phyloP scores from a whole-genome alignment of 1,140 invertebrate genomes.

The Drosophila funebris region DNA sequence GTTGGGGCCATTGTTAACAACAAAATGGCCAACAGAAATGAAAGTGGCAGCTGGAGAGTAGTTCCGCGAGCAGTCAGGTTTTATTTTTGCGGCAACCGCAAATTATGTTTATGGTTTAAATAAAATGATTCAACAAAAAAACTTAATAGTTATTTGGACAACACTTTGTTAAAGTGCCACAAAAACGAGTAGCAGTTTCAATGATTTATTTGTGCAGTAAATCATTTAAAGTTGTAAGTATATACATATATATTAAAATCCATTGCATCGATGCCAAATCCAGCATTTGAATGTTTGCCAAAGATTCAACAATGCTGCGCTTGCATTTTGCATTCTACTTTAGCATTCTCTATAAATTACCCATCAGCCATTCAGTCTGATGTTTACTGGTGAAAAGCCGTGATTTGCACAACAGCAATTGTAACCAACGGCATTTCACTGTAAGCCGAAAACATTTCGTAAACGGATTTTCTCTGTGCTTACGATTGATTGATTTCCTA shows the following conservation, averaged over 20 bases:
- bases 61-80: neutral
- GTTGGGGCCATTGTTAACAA: neutral
- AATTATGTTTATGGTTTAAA: neutral
- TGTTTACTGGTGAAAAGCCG: neutral
- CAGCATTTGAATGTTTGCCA: slow-evolving; percentile 2
- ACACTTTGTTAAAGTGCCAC: neutral
- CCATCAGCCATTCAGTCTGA: neutral
- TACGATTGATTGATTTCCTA: neutral
- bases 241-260: neutral
- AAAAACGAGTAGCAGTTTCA: neutral
- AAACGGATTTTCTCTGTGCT: neutral
- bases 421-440: neutral
- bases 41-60: neutral
- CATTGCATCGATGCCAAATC: neutral
- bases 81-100: neutral
- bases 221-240: neutral
- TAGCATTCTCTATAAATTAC: neutral
- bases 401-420: too few relatives aligned
- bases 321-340: too few relatives aligned
- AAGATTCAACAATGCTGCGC: neutral
- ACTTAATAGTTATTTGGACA: neutral
- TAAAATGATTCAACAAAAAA: neutral
- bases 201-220: neutral
- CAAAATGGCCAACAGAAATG: neutral
- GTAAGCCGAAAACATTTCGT: neutral